A percentile compares a stretch with the other conserved stretches of the same genome.
Conservation (phyloP, 2,797 vertebrate genomes). For the Anabacerthia variegaticeps region DNA sequence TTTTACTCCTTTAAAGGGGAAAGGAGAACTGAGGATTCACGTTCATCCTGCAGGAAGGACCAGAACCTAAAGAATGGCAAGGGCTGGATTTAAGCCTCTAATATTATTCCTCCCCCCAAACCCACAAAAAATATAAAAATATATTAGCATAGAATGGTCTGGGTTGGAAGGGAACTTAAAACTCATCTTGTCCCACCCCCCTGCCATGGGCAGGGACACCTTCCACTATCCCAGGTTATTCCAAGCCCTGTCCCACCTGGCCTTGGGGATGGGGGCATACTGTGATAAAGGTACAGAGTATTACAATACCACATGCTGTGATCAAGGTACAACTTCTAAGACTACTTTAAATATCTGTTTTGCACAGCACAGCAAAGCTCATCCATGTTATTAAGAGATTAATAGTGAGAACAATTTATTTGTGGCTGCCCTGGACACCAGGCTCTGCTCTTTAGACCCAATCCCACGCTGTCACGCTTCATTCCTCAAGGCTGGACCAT, state of each 20-base stretch:
- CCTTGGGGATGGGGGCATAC: neutral
- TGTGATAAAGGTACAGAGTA: neutral
- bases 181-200: neutral
- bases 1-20: neutral
- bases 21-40: neutral
- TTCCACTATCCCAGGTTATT: neutral
- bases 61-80: neutral
- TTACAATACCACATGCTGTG: neutral
- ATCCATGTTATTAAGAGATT: no score
- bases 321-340: neutral
- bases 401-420: neutral
- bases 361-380: neutral
- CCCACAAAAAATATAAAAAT: neutral
- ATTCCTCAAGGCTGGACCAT: neutral
- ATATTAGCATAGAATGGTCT: neutral
- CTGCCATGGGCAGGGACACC: neutral
- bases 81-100: neutral
- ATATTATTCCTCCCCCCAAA: rapidly evolving
- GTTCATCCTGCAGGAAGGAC: neutral
- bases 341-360: neutral
- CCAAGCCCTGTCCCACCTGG: neutral
- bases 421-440: neutral
- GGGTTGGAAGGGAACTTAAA: neutral
- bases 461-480: neutral
- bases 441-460: neutral